Evolutionary conservation across 2,113 vertebrate genomes (phyloP).

Genomic region (Melospiza melodia): DNA sequence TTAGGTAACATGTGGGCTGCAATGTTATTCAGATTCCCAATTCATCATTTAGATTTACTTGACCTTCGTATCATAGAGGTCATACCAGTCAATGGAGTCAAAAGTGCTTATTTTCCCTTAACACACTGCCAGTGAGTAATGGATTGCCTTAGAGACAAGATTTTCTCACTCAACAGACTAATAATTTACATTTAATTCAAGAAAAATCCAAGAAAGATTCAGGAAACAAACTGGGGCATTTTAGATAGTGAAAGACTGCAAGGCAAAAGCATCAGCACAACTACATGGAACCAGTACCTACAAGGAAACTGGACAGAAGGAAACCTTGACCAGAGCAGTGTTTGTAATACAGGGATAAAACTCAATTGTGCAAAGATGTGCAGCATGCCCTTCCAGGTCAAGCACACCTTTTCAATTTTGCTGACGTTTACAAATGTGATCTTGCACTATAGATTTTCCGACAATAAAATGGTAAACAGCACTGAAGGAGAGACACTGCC

Average conservation of each 20-base stretch:
- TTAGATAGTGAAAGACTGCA: not conserved
- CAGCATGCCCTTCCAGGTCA: not conserved
- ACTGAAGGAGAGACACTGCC: not conserved
- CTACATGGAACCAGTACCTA: not conserved
- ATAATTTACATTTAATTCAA: not conserved
- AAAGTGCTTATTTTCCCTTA: not conserved
- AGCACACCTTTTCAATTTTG: not conserved
- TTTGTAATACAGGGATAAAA: not conserved
- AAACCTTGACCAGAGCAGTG: not conserved
- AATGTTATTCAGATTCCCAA: not conserved
- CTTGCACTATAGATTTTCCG: not conserved
- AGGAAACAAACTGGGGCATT: not conserved
- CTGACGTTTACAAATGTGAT: not conserved
- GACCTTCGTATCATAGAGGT: not conserved
- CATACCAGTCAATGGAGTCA: not conserved
- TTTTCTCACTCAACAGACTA: not conserved
- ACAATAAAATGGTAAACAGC: not conserved
- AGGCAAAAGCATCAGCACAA: not conserved
- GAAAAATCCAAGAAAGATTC: not conserved
- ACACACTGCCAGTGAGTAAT: not conserved
- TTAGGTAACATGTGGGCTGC: not conserved
- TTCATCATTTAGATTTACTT: not conserved
- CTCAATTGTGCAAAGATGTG: not conserved
- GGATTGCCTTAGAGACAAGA: not conserved
- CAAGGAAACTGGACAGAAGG: not conserved